Percentiles rank a stretch among this genome's conserved stretches.
phyloP scores from a whole-genome alignment of 2,797 vertebrate species.

The Manis pentadactyla region DNA sequence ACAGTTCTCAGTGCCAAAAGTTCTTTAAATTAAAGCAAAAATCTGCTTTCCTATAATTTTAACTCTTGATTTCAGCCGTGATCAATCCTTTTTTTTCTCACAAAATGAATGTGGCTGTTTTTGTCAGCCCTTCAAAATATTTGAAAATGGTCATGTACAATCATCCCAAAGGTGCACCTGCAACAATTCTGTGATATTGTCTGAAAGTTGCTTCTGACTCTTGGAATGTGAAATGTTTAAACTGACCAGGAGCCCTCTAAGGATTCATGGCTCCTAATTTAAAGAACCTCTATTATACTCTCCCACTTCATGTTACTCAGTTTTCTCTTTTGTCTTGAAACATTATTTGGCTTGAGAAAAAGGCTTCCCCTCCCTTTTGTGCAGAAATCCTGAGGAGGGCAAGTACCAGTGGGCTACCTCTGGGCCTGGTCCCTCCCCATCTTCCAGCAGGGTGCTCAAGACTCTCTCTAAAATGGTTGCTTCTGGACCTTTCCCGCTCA shows the following conservation, averaged over 20 bases:
- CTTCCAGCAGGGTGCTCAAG: not conserved
- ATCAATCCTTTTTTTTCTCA: not conserved
- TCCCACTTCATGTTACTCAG: not conserved
- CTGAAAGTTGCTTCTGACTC: slow-evolving; percentile 12
- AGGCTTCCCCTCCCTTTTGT: not conserved
- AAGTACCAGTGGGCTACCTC: not conserved
- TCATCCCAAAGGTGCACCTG: not conserved
- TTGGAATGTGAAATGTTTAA: not conserved
- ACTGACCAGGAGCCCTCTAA: not conserved
- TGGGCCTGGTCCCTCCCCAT: not conserved
- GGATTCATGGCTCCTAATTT: not conserved
- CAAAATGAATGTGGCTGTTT: not conserved
- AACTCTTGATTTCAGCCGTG: not conserved
- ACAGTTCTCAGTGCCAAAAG: not conserved
- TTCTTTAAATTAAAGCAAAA: slow-evolving; percentile 37
- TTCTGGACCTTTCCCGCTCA: not conserved
- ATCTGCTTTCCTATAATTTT: slow-evolving; percentile 24
- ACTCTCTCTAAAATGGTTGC: not conserved
- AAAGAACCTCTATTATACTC: not conserved
- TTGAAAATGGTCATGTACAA: not conserved
- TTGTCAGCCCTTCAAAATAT: not conserved
- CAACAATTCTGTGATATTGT: not conserved
- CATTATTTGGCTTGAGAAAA: not conserved
- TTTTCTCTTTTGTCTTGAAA: not conserved
- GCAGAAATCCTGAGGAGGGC: not conserved